Conservation (phyloP, 92 coral and sea anemone genomes). For the Umimayanthus chanpuru region DNA sequence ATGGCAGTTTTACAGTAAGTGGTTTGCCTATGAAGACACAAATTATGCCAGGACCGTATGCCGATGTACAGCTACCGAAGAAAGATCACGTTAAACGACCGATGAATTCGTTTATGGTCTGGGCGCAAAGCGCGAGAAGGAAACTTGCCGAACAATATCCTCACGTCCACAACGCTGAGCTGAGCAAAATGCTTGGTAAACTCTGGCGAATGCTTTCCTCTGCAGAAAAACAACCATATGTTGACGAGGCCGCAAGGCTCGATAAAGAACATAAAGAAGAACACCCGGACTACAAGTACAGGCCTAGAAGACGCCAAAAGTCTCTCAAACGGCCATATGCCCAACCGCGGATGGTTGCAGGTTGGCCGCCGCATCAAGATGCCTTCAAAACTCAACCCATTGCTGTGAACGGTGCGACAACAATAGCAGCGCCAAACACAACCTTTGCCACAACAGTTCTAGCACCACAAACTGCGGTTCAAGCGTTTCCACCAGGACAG, state of each 20-base stretch:
- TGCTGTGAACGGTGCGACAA: conserved; percentile 77
- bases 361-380: conserved; percentile 80
- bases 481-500: conserved; percentile 70
- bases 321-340: conserved; percentile 94
- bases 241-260: conserved; percentile 97
- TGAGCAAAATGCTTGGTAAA: conserved; percentile 99
- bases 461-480: conserved; percentile 76
- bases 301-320: conserved; percentile 93
- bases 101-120: conserved; percentile 99
- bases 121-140: conserved; percentile 98
- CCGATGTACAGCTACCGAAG: conserved; percentile 90
- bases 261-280: conserved; percentile 98
- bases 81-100: conserved; percentile 98
- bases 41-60: conserved; percentile 91
- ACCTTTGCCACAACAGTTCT: conserved; percentile 71
- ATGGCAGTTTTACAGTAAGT: conserved; percentile 76
- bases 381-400: conserved; percentile 71
- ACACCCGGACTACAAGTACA: conserved; percentile 95
- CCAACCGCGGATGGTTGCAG: conserved; percentile 81
- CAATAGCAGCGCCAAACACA: conserved; percentile 74
- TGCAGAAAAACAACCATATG: conserved; percentile 97
- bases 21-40: conserved; percentile 86
- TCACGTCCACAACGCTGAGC: conserved; percentile 99
- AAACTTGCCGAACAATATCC: conserved; percentile 99
- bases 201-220: conserved; percentile 99